Evolutionary conservation across 2,888 invertebrate genomes (phyloP).

Genomic region (Acleris sparsana): DNA sequence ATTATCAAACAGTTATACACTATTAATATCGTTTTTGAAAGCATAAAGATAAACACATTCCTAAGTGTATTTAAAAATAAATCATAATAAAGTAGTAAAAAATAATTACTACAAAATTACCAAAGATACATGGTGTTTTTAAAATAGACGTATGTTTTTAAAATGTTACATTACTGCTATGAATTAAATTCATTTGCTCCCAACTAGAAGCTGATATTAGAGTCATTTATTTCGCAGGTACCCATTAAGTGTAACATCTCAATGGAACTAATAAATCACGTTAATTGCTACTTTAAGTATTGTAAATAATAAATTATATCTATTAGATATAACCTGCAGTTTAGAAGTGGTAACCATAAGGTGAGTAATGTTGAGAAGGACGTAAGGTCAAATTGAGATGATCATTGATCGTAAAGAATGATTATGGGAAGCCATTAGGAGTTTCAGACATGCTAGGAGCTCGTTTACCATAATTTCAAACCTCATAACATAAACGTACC

Average conservation of each 20-base stretch:
- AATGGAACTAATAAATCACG: slow-evolving; percentile 33
- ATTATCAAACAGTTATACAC: slow-evolving; percentile 33
- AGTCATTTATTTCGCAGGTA: slow-evolving; percentile 22
- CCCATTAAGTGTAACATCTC: slow-evolving; percentile 31
- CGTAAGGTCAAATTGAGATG: no score
- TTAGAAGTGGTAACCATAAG: not conserved
- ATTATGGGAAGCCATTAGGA: no score
- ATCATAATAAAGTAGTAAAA: not conserved
- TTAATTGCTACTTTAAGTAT: slow-evolving; percentile 23
- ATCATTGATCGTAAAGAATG: no score
- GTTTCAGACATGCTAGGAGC: no score
- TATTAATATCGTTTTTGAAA: not conserved
- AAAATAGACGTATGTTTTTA: not conserved
- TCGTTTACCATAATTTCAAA: no score
- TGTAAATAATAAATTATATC: slow-evolving; percentile 17
- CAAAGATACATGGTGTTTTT: not conserved
- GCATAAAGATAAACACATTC: not conserved
- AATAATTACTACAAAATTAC: not conserved
- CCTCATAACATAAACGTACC: no score
- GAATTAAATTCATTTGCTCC: slow-evolving; percentile 5
- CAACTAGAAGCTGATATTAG: slow-evolving; percentile 9
- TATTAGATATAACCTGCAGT: slow-evolving; percentile 1
- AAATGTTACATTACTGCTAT: slow-evolving; percentile 2
- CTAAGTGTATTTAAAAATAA: not conserved
- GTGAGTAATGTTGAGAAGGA: not conserved